Evolutionary conservation across 2,797 vertebrate genomes (phyloP), one percentile per base, ranked within the genome.

Genomic region (Onychomys torridus): DNA sequence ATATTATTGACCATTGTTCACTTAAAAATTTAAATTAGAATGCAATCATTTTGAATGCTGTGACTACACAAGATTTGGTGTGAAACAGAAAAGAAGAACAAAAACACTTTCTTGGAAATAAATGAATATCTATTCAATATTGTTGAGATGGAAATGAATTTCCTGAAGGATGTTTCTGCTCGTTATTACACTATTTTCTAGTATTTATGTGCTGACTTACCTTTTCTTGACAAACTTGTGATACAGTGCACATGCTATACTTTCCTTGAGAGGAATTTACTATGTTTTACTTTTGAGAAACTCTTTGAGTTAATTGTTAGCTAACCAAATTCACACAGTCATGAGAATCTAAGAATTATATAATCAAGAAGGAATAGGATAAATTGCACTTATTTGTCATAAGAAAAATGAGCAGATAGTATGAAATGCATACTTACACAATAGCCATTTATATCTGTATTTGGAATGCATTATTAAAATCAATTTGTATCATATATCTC

Each of bases 381-480:
- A 84, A 67, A 90, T 96, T 96, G 89, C 55, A 94, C 32, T 86
- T 89, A 78, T 90, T 63, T 95, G 21, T 57, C n/a, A 95, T 90
- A 93, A 95, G 52, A 90, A 89, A 61, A 46, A 89, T 90, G 21
- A 96, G 67, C 10, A 91, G 25, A 83, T 79, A 93, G 10, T 89
- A 92, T 46, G 93, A 93, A 96, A 91, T 40, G 95, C 89, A 95
- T 67, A 77, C 32, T 49, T 40, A 92, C 32, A 89, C 6, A 95
- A 85, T 81, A 55, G 52, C 59, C n/a, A 94, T 91, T 91, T 97
- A 73, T 95, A 73, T 82, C 96, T 96, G 88, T 89, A 52, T 96
- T 94, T 91, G 13, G 12, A 93, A 93, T 96, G 63, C 89, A 96
- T 95, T 96, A 94, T 96, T 95, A 96, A 97, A 96, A 95, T 93